These are phyloP conservation scores for Nemotelus nigrinus DNA, from an alignment of 2,888 invertebrate species.

Conservation along the genomic window DNA sequence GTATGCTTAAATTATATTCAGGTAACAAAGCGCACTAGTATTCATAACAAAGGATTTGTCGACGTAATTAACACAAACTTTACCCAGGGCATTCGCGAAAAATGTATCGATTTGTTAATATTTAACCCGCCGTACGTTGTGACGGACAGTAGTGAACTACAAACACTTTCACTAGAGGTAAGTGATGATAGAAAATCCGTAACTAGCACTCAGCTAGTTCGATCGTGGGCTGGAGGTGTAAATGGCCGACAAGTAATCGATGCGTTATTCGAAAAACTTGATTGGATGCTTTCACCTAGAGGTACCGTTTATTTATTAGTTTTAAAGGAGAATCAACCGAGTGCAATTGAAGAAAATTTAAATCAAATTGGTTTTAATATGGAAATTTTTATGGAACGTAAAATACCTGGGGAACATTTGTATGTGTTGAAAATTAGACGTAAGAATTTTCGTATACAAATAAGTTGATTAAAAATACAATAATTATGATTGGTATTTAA, in stretches of 20 bases:
- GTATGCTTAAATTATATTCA: conserved; percentile 24
- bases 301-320: conserved; percentile 90
- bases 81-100: conserved; percentile 67
- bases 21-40: conserved; percentile 73
- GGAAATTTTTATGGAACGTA: conserved; percentile 74
- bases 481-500: no score
- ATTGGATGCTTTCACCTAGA: conserved; percentile 73
- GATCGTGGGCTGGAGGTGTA: conserved; percentile 80
- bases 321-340: conserved; percentile 87
- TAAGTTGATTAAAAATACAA: neutral
- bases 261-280: conserved; percentile 75
- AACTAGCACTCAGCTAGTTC: conserved; percentile 54
- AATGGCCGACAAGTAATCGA: conserved; percentile 82
- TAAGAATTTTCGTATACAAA: conserved; percentile 3
- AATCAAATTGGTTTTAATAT: conserved; percentile 69
- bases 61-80: conserved; percentile 76
- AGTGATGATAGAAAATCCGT: neutral
- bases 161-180: conserved; percentile 69
- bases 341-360: conserved; percentile 74
- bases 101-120: conserved; percentile 83
- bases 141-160: conserved; percentile 80
- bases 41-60: conserved; percentile 72
- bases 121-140: conserved; percentile 99
- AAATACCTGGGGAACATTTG: conserved; percentile 87
- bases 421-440: conserved; percentile 77